Conservation (phyloP, 1,140 invertebrate genomes). For the Aphelenchoides fujianensis region DNA sequence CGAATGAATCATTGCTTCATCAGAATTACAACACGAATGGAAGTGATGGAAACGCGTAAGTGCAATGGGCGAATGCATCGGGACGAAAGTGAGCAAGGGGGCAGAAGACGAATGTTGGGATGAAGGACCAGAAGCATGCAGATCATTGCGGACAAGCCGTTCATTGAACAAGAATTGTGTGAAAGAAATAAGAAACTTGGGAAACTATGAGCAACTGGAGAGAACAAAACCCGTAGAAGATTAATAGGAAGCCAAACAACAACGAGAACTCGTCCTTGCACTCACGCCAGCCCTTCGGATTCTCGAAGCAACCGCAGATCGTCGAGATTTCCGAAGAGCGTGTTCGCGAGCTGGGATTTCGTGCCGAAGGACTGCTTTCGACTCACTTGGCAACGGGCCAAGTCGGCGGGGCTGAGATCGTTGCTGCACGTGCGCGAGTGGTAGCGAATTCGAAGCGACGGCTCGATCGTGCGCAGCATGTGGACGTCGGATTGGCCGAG, state of each 20-base stretch:
- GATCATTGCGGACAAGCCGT: too few relatives aligned
- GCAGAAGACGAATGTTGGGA: too few relatives aligned
- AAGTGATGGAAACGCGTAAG: too few relatives aligned
- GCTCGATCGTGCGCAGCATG: slow-evolving; percentile 55
- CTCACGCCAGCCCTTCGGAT: not conserved
- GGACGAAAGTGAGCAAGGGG: too few relatives aligned
- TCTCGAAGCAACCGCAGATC: slow-evolving; percentile 15
- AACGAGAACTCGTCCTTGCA: too few relatives aligned
- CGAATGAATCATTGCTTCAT: too few relatives aligned
- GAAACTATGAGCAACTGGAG: too few relatives aligned
- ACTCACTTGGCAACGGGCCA: slow-evolving; percentile 43
- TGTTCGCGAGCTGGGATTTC: slow-evolving; percentile 53
- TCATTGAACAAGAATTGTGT: too few relatives aligned
- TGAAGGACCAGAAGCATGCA: too few relatives aligned
- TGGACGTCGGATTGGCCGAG: slow-evolving; percentile 48
- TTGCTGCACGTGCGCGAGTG: slow-evolving; percentile 41
- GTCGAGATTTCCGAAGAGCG: slow-evolving; percentile 43
- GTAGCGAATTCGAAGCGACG: slow-evolving; percentile 55
- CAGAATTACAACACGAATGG: too few relatives aligned
- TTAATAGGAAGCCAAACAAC: not conserved
- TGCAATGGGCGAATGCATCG: too few relatives aligned
- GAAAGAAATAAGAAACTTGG: too few relatives aligned
- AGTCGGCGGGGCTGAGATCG: slow-evolving; percentile 36
- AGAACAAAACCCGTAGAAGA: not conserved
- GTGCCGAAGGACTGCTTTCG: slow-evolving; percentile 47